Conservation (phyloP, 2,113 vertebrate species). For the Stomatorhinus ivindoensis region DNA sequence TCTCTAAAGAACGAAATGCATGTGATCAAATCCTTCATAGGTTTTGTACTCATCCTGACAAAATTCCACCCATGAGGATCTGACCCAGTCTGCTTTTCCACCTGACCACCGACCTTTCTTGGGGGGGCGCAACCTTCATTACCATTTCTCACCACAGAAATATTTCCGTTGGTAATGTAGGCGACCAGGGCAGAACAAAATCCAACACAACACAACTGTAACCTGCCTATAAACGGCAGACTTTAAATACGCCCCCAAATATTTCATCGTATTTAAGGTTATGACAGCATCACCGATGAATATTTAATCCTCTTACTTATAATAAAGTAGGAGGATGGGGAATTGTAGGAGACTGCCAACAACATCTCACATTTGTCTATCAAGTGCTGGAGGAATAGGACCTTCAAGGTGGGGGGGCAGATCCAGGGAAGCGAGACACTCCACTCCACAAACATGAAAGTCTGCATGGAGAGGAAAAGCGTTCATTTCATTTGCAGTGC, state of each 20-base stretch:
- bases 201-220: neutral
- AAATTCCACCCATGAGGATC: neutral
- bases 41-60: constrained; percentile 48
- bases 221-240: neutral
- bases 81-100: neutral
- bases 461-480: constrained; percentile 51
- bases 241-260: constrained; percentile 18
- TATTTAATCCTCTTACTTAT: constrained; percentile 40
- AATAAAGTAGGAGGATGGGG: constrained; percentile 48
- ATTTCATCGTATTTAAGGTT: constrained; percentile 30
- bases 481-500: constrained; percentile 39
- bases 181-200: neutral
- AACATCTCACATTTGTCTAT: constrained; percentile 55
- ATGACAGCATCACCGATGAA: constrained; percentile 53
- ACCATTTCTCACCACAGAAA: neutral
- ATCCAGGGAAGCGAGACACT: constrained; percentile 34
- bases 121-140: too few relatives aligned
- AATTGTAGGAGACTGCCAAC: constrained; percentile 51
- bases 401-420: constrained; percentile 26
- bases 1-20: constrained; percentile 69
- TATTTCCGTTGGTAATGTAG: neutral
- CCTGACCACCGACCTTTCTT: neutral
- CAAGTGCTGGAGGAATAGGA: constrained; percentile 43
- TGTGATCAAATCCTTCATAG: constrained; percentile 62
- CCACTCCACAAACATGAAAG: constrained; percentile 29